Evolutionary conservation across 2,888 invertebrate species (phyloP).

Genomic region (Zaprionus obscuricornis): DNA sequence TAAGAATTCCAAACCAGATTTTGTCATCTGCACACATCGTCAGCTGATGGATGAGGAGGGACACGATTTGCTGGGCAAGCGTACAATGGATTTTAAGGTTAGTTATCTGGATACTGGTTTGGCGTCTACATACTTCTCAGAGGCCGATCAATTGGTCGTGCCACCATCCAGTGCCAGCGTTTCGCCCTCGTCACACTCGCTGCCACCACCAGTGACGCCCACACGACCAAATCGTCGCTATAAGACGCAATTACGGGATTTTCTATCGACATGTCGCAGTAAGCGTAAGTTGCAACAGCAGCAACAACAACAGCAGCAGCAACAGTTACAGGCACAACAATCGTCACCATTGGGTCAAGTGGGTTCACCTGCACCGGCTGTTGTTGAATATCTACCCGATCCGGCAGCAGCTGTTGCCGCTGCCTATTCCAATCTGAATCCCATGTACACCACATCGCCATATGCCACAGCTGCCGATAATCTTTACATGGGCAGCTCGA

Average conservation of each 20-base stretch:
- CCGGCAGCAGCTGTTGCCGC: conserved; percentile 87
- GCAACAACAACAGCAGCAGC: conserved; percentile 83
- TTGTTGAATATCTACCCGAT: conserved; percentile 84
- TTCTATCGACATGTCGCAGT: conserved; percentile 94
- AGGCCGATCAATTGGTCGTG: conserved; percentile 90
- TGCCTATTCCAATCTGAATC: conserved; percentile 91
- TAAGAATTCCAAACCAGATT: conserved; percentile 99
- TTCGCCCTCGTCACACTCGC: conserved; percentile 84
- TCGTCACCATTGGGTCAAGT: conserved; percentile 83
- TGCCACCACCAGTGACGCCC: conserved; percentile 87
- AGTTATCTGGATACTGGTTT: conserved; percentile 97
- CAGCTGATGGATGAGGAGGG: conserved; percentile 99
- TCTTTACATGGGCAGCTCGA: conserved; percentile 84
- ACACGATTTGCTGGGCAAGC: conserved; percentile 96
- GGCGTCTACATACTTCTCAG: conserved; percentile 95
- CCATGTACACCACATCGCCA: conserved; percentile 90
- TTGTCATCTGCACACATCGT: conserved; percentile 99
- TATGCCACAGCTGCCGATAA: conserved; percentile 89
- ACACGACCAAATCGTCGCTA: conserved; percentile 94
- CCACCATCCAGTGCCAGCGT: conserved; percentile 83
- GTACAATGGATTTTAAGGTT: conserved; percentile 99
- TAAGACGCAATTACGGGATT: conserved; percentile 96
- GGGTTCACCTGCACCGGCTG: conserved; percentile 82
- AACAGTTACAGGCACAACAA: conserved; percentile 82
- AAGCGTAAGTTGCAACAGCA: conserved; percentile 87